phyloP scores from a whole-genome alignment of 2,797 vertebrate species.

The Acrocephalus scirpaceus region DNA sequence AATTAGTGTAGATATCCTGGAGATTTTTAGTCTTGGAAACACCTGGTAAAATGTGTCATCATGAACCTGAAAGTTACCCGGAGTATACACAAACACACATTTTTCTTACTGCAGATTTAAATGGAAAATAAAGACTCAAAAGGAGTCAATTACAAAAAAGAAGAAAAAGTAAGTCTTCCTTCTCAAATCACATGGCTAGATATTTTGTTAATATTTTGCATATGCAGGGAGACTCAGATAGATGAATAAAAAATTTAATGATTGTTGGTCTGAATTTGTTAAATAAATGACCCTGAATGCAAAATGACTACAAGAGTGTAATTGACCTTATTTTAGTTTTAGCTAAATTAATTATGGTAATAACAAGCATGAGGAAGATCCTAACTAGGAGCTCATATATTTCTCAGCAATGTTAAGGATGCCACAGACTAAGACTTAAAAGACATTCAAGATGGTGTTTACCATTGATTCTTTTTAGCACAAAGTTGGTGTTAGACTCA shows the following conservation, averaged over 20 bases:
- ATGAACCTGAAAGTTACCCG: background rate
- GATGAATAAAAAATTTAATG: background rate
- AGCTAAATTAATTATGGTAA: background rate
- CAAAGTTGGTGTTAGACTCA: background rate
- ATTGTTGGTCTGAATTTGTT: background rate
- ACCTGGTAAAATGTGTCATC: background rate
- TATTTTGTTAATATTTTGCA: background rate
- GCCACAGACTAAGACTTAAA: background rate
- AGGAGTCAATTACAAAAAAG: background rate
- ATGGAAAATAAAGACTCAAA: background rate
- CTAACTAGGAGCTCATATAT: background rate
- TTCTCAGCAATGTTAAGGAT: background rate
- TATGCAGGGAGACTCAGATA: background rate
- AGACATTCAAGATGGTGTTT: background rate
- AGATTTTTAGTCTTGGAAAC: background rate
- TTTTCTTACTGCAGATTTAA: background rate
- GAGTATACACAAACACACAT: background rate
- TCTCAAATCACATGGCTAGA: background rate
- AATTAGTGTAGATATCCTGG: background rate
- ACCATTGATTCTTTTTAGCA: background rate
- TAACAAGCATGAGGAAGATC: background rate
- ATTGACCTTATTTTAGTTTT: background rate
- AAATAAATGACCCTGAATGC: background rate
- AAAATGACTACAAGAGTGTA: background rate
- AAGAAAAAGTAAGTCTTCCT: background rate